Evolutionary conservation across 2,888 invertebrate species (phyloP).

Genomic region (Drosophila setosimentum): DNA sequence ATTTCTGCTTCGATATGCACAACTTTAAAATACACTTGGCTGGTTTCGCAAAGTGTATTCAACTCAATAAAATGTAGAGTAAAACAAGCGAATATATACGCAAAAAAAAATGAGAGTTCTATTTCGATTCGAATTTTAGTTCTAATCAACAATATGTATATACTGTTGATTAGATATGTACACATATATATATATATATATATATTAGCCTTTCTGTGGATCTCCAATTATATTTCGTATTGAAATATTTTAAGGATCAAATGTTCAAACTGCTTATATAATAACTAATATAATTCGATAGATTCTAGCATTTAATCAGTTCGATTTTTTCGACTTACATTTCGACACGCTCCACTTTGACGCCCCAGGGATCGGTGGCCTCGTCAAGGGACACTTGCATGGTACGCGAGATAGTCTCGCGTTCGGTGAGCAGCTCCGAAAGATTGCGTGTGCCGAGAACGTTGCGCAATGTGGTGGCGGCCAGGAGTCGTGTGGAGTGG

Average conservation of each 20-base stretch:
- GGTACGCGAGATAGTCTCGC: slow-evolving; percentile 95
- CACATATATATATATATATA: background rate
- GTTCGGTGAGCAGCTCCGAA: slow-evolving; percentile 95
- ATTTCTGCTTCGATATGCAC: no score
- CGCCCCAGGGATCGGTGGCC: slow-evolving; percentile 95
- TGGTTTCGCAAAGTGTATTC: no score
- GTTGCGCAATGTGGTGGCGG: slow-evolving; percentile 94
- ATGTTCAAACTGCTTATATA: background rate
- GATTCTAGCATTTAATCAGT: background rate
- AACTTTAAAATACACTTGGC: no score
- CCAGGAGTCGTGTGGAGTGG: slow-evolving; percentile 92
- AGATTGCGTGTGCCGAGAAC: slow-evolving; percentile 96
- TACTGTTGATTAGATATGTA: background rate
- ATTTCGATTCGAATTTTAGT: no score
- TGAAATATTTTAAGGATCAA: background rate
- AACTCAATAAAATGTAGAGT: no score
- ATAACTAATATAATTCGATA: background rate
- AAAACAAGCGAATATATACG: no score
- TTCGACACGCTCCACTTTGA: slow-evolving; percentile 97
- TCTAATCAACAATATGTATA: background rate
- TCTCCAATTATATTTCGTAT: no score
- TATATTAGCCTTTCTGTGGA: no score
- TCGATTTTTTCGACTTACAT: slow-evolving; percentile 88
- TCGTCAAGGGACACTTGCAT: slow-evolving; percentile 92
- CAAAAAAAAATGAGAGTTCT: no score